phyloP scores from a whole-genome alignment of 2,113 vertebrate species.

The Cinclus mexicanus region DNA sequence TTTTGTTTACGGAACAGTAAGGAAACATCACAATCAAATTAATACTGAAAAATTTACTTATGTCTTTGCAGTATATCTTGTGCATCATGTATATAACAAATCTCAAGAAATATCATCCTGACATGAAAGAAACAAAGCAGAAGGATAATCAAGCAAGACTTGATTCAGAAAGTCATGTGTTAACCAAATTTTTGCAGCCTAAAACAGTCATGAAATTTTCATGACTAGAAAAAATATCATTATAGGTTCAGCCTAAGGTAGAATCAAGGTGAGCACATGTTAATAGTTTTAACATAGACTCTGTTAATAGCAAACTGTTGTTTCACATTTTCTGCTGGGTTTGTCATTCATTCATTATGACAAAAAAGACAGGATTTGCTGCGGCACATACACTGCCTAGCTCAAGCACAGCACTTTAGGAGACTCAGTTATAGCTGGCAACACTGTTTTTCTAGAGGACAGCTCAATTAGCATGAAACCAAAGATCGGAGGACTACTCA shows the following conservation, averaged over 20 bases:
- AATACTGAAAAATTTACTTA: not conserved
- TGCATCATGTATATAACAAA: not conserved
- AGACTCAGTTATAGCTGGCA: not conserved
- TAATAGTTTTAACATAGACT: not conserved
- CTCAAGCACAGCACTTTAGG: not conserved
- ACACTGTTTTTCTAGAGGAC: not conserved
- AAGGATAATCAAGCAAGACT: not conserved
- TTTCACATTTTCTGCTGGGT: not conserved
- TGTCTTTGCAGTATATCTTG: not conserved
- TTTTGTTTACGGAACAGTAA: not conserved
- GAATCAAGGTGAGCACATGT: not conserved
- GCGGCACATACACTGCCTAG: not conserved
- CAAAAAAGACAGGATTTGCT: not conserved
- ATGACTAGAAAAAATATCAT: too few relatives aligned
- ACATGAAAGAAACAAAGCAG: not conserved
- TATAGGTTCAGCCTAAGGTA: not conserved
- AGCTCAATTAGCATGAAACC: not conserved
- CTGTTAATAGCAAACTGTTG: not conserved
- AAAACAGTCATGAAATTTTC: not conserved
- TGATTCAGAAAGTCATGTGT: not conserved
- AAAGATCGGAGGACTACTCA: not conserved
- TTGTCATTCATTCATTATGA: not conserved
- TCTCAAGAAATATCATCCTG: not conserved
- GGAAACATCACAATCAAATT: not conserved
- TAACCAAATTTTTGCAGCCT: not conserved